phyloP scores from a whole-genome alignment of 2,113 vertebrate genomes.

The Oceanodroma tethys region DNA sequence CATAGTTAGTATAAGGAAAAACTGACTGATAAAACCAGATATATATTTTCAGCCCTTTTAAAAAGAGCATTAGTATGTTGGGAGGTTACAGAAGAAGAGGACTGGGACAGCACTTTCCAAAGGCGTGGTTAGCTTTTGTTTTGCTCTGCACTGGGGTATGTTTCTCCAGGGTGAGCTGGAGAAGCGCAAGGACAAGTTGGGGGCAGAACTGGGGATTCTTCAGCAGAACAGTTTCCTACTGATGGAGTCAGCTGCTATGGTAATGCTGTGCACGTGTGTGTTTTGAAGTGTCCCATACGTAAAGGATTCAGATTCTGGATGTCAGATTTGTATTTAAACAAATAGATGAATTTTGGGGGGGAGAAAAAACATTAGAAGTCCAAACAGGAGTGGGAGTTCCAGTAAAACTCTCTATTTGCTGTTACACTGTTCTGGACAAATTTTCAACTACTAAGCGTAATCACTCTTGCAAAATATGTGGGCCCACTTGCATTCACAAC shows the following conservation, averaged over 20 bases:
- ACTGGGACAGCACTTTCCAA: background rate
- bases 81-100: background rate
- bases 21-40: background rate
- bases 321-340: background rate
- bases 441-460: background rate
- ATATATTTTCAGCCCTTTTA: background rate
- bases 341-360: background rate
- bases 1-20: background rate
- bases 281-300: background rate
- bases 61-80: background rate
- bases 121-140: background rate
- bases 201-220: background rate
- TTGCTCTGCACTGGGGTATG: background rate
- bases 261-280: background rate
- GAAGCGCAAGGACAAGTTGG: rapidly evolving
- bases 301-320: background rate
- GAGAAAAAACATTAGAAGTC: background rate
- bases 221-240: background rate
- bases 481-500: background rate
- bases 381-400: background rate
- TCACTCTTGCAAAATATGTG: background rate
- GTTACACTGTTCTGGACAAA: background rate
- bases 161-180: background rate
- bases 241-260: background rate
- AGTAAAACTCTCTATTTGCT: background rate